Evolutionary conservation across 2,888 invertebrate species (phyloP).

Genomic region (Drosophila melanosoma): DNA sequence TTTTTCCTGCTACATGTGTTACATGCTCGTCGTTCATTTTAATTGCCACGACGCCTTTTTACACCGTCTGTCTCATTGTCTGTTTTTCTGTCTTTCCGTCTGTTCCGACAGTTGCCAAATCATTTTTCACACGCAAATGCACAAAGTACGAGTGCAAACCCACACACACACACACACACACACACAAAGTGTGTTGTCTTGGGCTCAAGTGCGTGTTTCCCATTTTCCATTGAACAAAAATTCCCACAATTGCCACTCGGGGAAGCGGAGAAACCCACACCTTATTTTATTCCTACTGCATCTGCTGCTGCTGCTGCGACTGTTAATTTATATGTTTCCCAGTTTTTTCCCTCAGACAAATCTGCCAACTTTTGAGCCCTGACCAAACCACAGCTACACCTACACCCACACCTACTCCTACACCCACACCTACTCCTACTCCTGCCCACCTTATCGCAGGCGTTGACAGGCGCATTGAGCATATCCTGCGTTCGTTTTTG

Average conservation of each 20-base stretch:
- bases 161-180: constrained; percentile 36
- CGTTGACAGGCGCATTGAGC: constrained; percentile 16
- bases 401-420: neutral
- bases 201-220: constrained; percentile 58
- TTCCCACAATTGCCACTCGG: constrained; percentile 48
- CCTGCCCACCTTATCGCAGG: constrained; percentile 21
- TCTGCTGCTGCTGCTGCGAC: constrained; percentile 14
- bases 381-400: constrained; percentile 6
- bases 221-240: constrained; percentile 43
- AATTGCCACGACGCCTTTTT: constrained; percentile 38
- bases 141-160: constrained; percentile 29
- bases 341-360: constrained; percentile 47
- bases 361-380: constrained; percentile 40
- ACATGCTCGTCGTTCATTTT: constrained; percentile 21
- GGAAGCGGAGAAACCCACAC: constrained; percentile 38
- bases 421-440: neutral
- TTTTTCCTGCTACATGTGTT: constrained; percentile 22
- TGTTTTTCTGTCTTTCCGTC: neutral
- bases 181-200: constrained; percentile 24
- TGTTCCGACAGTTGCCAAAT: constrained; percentile 51
- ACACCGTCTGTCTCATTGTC: constrained; percentile 5
- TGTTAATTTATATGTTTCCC: constrained; percentile 9
- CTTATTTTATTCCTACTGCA: constrained; percentile 7
- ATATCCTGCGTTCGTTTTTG: constrained; percentile 12
- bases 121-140: constrained; percentile 51